Conservation (phyloP, 2,888 invertebrate species). For the Ophion obscuratus region DNA sequence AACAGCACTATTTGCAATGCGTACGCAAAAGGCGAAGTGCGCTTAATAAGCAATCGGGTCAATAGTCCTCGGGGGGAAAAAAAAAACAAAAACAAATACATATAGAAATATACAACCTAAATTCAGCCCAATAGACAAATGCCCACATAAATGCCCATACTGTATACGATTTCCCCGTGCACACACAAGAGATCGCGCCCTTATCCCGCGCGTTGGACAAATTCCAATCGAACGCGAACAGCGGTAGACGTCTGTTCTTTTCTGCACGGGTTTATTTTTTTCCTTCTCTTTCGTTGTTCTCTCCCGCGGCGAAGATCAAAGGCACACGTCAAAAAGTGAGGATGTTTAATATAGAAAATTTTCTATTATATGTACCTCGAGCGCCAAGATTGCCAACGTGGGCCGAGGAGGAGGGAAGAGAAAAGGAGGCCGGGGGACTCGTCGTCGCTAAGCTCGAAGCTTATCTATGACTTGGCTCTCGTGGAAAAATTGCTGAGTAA, state of each 20-base stretch:
- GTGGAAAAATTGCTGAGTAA: conserved; percentile 67
- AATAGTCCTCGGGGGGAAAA: too few relatives aligned
- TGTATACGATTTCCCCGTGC: not conserved
- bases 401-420: not conserved
- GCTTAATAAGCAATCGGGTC: too few relatives aligned
- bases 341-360: conserved; percentile 57
- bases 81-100: too few relatives aligned
- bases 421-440: conserved; percentile 5
- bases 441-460: conserved; percentile 58
- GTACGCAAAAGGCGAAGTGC: too few relatives aligned
- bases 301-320: conserved; percentile 22
- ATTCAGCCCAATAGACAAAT: too few relatives aligned
- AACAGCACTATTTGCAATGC: too few relatives aligned
- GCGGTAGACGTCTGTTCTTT: not conserved
- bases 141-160: too few relatives aligned
- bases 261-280: not conserved
- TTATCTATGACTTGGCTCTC: conserved; percentile 67
- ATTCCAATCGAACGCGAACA: not conserved
- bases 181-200: not conserved
- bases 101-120: too few relatives aligned
- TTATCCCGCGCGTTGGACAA: not conserved
- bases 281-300: not conserved
- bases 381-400: conserved; percentile 48
- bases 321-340: conserved; percentile 34
- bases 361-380: conserved; percentile 52